phyloP scores from a whole-genome alignment of 2,888 invertebrate species.

The Philaethria dido region DNA sequence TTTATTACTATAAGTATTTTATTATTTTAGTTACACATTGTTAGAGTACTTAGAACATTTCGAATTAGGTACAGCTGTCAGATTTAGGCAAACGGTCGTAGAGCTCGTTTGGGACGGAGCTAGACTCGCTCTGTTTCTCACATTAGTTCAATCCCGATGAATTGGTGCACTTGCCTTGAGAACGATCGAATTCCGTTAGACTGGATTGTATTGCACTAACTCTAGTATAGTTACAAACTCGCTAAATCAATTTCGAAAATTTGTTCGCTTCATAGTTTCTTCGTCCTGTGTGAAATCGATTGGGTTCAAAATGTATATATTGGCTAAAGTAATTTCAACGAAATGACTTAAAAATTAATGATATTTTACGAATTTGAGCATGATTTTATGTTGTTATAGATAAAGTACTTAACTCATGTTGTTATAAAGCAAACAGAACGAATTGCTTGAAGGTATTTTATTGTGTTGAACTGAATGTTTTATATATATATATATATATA shows the following conservation, averaged over 20 bases:
- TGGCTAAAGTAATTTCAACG: not conserved
- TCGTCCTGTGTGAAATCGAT: not conserved
- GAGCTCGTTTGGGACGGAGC: slow-evolving; percentile 58
- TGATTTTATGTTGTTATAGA: no score
- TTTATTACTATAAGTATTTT: no score
- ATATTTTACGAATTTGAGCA: no score
- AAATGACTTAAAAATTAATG: not conserved
- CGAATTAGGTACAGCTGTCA: slow-evolving; percentile 70
- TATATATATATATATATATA: no score
- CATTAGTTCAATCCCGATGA: slow-evolving; percentile 73
- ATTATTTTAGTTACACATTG: slow-evolving; percentile 39
- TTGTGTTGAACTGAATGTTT: no score
- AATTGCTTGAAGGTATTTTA: no score
- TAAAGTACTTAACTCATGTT: no score
- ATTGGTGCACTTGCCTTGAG: slow-evolving; percentile 60
- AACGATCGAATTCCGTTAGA: slow-evolving; percentile 48
- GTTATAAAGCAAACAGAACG: no score
- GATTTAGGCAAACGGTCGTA: slow-evolving; percentile 69
- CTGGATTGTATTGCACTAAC: slow-evolving; percentile 42
- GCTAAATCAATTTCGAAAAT: slow-evolving; percentile 36
- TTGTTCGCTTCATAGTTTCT: slow-evolving; percentile 20
- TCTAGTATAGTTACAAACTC: slow-evolving; percentile 42
- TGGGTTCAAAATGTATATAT: not conserved
- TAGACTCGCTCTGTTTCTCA: slow-evolving; percentile 67
- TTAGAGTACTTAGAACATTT: slow-evolving; percentile 51